These are phyloP conservation scores for Gymnarchus niloticus DNA, from an alignment of 2,113 vertebrate species.

Conservation along the genomic window DNA sequence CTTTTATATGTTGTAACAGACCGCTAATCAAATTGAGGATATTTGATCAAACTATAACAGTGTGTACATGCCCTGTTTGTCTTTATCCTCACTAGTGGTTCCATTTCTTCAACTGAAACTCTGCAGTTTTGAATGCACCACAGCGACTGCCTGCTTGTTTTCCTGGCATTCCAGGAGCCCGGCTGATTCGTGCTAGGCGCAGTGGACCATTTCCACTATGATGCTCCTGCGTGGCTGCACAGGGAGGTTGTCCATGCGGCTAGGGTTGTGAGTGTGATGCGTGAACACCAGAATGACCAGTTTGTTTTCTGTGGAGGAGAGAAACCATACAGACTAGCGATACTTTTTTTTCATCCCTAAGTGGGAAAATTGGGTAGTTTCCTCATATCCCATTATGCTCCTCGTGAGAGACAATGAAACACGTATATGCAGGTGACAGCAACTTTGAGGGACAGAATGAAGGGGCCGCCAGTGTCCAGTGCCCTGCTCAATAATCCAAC, in stretches of 20 bases:
- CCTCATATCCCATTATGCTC: too few relatives aligned
- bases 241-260: background rate
- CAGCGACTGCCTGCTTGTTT: background rate
- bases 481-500: too few relatives aligned
- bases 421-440: too few relatives aligned
- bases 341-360: too few relatives aligned
- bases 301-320: background rate
- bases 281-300: slow-evolving; percentile 14
- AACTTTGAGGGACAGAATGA: too few relatives aligned
- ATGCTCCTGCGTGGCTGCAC: background rate
- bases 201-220: background rate
- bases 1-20: background rate
- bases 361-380: too few relatives aligned
- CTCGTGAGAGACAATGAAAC: too few relatives aligned
- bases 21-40: background rate
- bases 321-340: slow-evolving; percentile 6
- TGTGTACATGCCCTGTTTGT: background rate
- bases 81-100: background rate
- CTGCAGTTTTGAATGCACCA: background rate
- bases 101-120: background rate
- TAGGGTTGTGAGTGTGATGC: background rate
- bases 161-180: background rate
- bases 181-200: background rate
- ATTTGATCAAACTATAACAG: background rate
- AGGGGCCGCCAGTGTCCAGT: too few relatives aligned